A percentile compares a stretch with the other conserved stretches of the same genome.
phyloP scores from a whole-genome alignment of 2,888 invertebrate species.

The Micoletzkya japonica region DNA sequence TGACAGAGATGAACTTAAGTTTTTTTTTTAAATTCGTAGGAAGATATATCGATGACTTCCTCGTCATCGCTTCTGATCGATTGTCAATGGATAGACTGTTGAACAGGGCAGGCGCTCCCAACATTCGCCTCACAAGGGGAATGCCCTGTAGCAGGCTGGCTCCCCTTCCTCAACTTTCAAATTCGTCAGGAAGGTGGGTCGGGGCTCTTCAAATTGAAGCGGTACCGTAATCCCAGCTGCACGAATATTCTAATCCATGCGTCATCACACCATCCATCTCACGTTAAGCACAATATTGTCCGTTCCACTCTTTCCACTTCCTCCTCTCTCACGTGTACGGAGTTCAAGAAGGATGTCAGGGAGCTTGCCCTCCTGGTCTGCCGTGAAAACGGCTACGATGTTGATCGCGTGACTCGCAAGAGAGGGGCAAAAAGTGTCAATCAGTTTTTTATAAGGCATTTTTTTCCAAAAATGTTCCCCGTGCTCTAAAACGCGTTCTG shows the following conservation, averaged over 20 bases:
- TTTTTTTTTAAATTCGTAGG: too few species aligned
- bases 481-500: too few species aligned
- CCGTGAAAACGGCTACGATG: neutral
- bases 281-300: constrained; percentile 2
- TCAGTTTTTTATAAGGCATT: too few species aligned
- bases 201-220: constrained; percentile 1
- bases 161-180: constrained; percentile 22
- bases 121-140: constrained; percentile 2
- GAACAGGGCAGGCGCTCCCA: neutral
- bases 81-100: neutral
- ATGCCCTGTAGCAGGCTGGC: neutral
- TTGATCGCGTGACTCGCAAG: neutral
- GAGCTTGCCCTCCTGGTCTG: neutral
- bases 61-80: neutral
- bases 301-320: constrained; percentile 6
- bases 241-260: constrained; percentile 1
- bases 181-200: neutral
- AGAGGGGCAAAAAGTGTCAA: too few species aligned
- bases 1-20: too few species aligned
- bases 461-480: too few species aligned
- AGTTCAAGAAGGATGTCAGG: neutral
- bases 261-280: neutral
- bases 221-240: constrained; percentile 12
- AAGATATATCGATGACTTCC: constrained; percentile 12
- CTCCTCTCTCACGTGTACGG: neutral